phyloP scores from a whole-genome alignment of 2,113 vertebrate genomes.

The Hylia prasina region DNA sequence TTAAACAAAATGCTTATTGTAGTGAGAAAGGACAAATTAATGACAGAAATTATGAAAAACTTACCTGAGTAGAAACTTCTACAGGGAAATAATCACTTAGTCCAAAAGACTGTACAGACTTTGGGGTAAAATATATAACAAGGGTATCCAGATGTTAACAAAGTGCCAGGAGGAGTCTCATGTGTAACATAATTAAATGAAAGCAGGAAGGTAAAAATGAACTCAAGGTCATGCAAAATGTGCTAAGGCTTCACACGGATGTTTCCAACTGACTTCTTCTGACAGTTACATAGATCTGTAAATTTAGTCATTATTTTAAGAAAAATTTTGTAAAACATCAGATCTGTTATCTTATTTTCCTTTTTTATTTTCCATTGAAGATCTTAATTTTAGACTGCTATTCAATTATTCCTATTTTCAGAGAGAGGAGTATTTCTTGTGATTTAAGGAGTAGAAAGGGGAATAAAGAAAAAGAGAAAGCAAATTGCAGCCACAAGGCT shows the following conservation, averaged over 20 bases:
- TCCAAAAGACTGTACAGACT: neutral
- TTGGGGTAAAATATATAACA: neutral
- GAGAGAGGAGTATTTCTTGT: neutral
- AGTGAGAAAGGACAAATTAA: neutral
- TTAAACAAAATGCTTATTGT: neutral
- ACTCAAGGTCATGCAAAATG: neutral
- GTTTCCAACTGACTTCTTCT: neutral
- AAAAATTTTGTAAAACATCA: neutral
- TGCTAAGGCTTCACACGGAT: neutral
- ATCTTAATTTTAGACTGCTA: neutral
- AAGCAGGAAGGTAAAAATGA: neutral
- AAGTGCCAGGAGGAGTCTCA: neutral
- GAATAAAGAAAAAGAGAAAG: neutral
- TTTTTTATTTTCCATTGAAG: neutral
- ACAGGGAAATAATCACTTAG: neutral
- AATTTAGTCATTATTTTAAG: neutral
- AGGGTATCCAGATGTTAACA: conserved; percentile 20
- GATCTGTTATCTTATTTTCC: neutral
- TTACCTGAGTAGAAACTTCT: neutral
- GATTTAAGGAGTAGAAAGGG: neutral
- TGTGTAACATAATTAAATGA: conserved; percentile 5
- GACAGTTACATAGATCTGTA: neutral
- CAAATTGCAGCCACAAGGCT: neutral
- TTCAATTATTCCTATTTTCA: neutral
- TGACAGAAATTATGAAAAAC: neutral